A percentile compares a stretch with the other conserved stretches of the same genome.
phyloP scores from a whole-genome alignment of 2,888 invertebrate species.

The Cancer borealis region DNA sequence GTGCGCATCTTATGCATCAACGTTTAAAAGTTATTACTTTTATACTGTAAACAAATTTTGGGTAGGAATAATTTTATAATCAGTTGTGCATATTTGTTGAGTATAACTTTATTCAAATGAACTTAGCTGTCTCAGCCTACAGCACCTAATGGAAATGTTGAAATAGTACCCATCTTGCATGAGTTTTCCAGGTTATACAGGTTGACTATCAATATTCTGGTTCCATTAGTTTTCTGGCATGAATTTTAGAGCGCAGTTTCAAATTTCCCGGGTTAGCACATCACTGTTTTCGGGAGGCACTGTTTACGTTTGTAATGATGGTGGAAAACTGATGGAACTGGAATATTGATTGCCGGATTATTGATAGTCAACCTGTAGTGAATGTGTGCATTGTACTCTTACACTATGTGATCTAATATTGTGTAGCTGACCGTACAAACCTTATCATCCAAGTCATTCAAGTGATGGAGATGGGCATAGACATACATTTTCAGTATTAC shows the following conservation, averaged over 20 bases:
- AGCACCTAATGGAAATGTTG: not conserved
- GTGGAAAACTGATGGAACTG: no score
- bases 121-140: not conserved
- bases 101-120: not conserved
- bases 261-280: no score
- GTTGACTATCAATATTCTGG: not conserved
- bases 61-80: not conserved
- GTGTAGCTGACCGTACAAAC: not conserved
- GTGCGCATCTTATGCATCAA: not conserved
- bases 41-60: not conserved
- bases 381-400: not conserved
- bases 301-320: no score
- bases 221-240: no score
- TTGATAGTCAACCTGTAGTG: no score
- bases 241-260: no score
- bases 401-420: not conserved
- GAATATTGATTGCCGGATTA: no score
- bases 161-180: not conserved
- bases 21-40: not conserved
- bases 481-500: not conserved
- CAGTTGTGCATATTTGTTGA: not conserved
- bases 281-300: no score
- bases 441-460: not conserved
- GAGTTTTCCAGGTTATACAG: not conserved
- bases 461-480: not conserved